phyloP scores from a whole-genome alignment of 2,888 invertebrate genomes.

The Cecidostiba fungosa region DNA sequence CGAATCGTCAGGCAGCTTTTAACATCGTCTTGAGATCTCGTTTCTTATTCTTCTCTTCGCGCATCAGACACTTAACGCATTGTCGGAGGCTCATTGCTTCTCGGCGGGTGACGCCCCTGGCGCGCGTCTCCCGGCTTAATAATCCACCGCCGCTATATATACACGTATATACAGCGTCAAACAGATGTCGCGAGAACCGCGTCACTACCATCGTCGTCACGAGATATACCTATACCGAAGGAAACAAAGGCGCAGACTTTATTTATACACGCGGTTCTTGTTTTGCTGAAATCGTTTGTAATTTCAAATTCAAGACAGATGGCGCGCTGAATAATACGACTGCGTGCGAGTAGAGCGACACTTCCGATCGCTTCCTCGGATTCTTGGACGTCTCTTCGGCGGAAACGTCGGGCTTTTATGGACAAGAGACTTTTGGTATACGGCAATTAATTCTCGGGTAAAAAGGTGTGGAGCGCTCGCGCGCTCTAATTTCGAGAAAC shows the following conservation, averaged over 20 bases:
- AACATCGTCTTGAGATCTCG: slow-evolving; percentile 3
- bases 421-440: neutral
- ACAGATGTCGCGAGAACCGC: slow-evolving; percentile 18
- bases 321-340: slow-evolving; percentile 50
- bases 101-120: slow-evolving; percentile 36
- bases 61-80: neutral
- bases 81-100: slow-evolving; percentile 13
- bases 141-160: neutral
- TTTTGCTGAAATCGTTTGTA: slow-evolving; percentile 36
- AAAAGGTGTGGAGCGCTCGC: neutral
- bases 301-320: slow-evolving; percentile 58
- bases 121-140: neutral
- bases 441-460: slow-evolving; percentile 46
- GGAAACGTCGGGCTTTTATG: neutral
- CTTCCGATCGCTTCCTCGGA: slow-evolving; percentile 49
- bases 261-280: neutral
- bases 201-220: too few relatives aligned
- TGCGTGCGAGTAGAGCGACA: slow-evolving; percentile 32
- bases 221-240: neutral
- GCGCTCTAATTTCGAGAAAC: slow-evolving; percentile 54
- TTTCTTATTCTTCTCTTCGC: neutral
- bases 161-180: neutral
- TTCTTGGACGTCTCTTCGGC: neutral
- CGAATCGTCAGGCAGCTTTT: slow-evolving; percentile 38
- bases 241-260: neutral